Conservation (phyloP, 2,888 invertebrate genomes). For the Temnothorax ravouxi region DNA sequence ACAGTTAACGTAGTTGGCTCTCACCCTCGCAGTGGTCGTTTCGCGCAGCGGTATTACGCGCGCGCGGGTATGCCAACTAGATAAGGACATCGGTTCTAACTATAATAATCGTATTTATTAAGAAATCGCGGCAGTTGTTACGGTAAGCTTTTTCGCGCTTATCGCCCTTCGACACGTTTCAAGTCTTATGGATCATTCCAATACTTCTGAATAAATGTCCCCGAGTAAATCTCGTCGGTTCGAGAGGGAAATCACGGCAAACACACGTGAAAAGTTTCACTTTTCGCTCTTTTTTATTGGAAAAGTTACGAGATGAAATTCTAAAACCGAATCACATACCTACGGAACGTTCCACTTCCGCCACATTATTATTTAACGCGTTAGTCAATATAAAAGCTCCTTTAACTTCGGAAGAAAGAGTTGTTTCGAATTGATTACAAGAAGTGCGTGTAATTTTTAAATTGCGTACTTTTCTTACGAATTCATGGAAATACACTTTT, state of each 20-base stretch:
- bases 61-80: background rate
- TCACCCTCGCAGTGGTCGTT: constrained; percentile 19
- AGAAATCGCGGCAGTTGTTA: background rate
- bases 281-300: background rate
- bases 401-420: background rate
- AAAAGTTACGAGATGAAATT: background rate
- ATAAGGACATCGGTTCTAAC: background rate
- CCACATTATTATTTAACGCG: background rate
- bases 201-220: background rate
- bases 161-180: background rate
- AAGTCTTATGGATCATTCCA: background rate
- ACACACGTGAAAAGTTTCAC: background rate
- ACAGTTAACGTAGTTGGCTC: constrained; percentile 34
- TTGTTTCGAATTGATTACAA: background rate
- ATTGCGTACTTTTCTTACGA: background rate
- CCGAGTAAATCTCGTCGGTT: background rate
- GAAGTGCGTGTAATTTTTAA: background rate
- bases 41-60: background rate
- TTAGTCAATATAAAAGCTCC: background rate
- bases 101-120: constrained; percentile 26
- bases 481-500: background rate
- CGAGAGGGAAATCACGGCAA: background rate
- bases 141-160: background rate
- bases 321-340: background rate
- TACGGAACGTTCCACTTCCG: background rate